Percentiles rank a stretch among this genome's conserved stretches.
phyloP scores from a whole-genome alignment of 2,797 vertebrate species.

The Cephalopachus bancanus region DNA sequence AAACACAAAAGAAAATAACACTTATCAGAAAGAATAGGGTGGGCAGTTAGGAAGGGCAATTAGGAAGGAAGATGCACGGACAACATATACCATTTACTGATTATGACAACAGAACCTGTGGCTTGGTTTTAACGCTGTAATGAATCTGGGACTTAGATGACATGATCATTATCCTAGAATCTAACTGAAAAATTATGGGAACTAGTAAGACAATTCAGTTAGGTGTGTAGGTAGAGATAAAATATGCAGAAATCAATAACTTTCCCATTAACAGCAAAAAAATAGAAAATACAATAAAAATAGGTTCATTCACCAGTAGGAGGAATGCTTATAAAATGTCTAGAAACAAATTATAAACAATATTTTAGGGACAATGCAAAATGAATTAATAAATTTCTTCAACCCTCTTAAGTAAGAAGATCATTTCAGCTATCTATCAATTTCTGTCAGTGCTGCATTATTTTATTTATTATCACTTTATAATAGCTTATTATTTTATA shows the following conservation, averaged over 20 bases:
- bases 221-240: neutral
- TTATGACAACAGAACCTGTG: neutral
- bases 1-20: neutral
- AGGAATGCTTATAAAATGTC: neutral
- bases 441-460: neutral
- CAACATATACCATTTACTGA: neutral
- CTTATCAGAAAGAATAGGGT: neutral
- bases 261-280: neutral
- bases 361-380: neutral
- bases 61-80: neutral
- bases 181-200: neutral
- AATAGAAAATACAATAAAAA: constrained; percentile 6
- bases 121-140: neutral
- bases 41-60: neutral
- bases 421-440: neutral
- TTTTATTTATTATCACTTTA: neutral
- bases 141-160: neutral
- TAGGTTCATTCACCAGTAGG: neutral
- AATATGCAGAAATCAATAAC: neutral
- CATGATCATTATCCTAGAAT: neutral
- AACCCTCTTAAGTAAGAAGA: neutral
- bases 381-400: neutral
- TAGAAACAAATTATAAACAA: neutral
- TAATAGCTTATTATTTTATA: neutral
- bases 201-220: neutral